phyloP scores from a whole-genome alignment of 2,888 invertebrate species.

The Didymodactylos carnosus region DNA sequence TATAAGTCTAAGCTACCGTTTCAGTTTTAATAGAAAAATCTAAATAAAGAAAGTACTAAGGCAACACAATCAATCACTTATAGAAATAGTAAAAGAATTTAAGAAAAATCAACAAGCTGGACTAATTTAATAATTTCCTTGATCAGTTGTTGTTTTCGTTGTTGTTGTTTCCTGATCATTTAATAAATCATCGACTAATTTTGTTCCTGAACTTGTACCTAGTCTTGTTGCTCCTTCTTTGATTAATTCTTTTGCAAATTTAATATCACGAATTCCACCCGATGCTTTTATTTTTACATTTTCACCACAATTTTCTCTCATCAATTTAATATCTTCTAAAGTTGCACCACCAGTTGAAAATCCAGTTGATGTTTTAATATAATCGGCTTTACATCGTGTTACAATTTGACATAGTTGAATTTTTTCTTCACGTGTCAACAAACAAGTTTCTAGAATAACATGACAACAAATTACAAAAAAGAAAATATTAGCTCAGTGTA shows the following conservation, averaged over 20 bases:
- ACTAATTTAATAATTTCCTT: background rate
- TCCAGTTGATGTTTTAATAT: background rate
- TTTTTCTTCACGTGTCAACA: background rate
- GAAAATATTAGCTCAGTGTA: no score
- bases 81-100: background rate
- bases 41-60: no score
- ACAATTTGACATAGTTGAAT: background rate
- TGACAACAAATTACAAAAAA: no score
- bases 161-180: background rate
- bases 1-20: no score
- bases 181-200: background rate
- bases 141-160: no score
- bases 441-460: conserved; percentile 1
- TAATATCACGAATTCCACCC: background rate
- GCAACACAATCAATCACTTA: no score
- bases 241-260: background rate
- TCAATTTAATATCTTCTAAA: background rate
- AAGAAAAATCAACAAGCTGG: no score
- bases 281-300: background rate
- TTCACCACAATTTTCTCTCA: background rate
- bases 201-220: background rate
- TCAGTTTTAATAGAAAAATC: no score
- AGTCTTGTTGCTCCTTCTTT: background rate
- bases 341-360: background rate
- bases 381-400: background rate